Conservation (phyloP, 2,113 vertebrate species). For the Bucco capensis region DNA sequence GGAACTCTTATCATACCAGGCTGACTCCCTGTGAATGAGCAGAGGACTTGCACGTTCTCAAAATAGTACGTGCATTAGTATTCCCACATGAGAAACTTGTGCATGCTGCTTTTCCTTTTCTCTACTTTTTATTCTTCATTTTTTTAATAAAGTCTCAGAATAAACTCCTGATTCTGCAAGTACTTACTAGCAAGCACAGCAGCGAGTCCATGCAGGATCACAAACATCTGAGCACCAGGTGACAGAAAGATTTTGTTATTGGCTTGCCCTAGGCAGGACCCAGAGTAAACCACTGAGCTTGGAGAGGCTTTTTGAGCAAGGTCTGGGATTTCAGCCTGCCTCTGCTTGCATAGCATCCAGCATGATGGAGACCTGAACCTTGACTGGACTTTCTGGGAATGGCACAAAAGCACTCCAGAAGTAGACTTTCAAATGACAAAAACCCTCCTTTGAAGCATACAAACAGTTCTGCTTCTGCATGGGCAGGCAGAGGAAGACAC, state of each 20-base stretch:
- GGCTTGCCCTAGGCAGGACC: not conserved
- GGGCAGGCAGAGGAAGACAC: not conserved
- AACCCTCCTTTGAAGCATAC: not conserved
- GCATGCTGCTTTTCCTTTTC: not conserved
- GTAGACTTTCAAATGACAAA: not conserved
- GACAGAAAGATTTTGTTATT: constrained; percentile 7
- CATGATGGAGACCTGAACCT: not conserved
- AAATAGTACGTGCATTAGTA: not conserved
- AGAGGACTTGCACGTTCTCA: constrained; percentile 17
- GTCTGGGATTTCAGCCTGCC: constrained; percentile 14
- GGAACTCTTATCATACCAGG: constrained; percentile 27
- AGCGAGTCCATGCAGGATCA: not conserved
- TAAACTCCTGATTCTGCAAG: not conserved
- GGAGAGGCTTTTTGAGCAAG: not conserved
- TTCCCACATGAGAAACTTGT: not conserved
- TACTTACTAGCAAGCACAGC: not conserved
- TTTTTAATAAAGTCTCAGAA: constrained; percentile 34
- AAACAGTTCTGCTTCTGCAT: not conserved
- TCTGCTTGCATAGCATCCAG: not conserved
- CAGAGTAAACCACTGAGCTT: not conserved
- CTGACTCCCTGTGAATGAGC: constrained; percentile 28
- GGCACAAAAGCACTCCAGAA: not conserved
- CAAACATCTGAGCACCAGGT: constrained; percentile 11
- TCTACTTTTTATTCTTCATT: not conserved
- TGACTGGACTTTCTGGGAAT: not conserved